These are phyloP conservation scores for Ammodytes dubius DNA, from an alignment of 2,113 vertebrate species.

Conservation along the genomic window DNA sequence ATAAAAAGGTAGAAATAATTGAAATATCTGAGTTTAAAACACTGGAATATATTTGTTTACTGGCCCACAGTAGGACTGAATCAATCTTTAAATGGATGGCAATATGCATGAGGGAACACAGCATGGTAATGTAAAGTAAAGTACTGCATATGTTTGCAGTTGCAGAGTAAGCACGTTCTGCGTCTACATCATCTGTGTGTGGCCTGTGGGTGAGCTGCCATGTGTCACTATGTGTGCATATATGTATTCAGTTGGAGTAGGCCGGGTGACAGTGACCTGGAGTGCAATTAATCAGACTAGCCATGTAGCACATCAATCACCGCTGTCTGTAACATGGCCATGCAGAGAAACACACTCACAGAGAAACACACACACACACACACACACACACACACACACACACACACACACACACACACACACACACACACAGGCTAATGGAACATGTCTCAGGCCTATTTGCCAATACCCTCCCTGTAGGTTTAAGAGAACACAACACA, in stretches of 20 bases:
- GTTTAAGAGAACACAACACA: slow-evolving; percentile 53
- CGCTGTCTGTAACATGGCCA: slow-evolving; percentile 43
- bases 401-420: background rate
- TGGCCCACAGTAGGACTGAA: background rate
- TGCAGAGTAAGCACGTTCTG: background rate
- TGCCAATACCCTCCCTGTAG: slow-evolving; percentile 45
- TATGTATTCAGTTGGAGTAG: slow-evolving; percentile 56
- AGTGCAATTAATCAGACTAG: slow-evolving; percentile 75
- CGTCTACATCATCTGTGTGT: background rate
- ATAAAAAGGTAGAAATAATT: background rate
- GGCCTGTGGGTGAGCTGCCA: slow-evolving; percentile 25
- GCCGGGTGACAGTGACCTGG: slow-evolving; percentile 48
- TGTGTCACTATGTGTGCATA: slow-evolving; percentile 20
- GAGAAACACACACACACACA: background rate
- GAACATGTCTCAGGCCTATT: slow-evolving; percentile 28
- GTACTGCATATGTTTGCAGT: background rate
- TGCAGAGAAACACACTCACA: slow-evolving; percentile 13
- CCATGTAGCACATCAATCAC: slow-evolving; percentile 74
- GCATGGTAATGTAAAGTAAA: background rate
- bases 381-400: background rate
- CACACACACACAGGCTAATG: slow-evolving; percentile 6
- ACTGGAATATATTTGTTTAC: background rate
- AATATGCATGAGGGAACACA: background rate
- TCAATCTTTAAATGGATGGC: background rate
- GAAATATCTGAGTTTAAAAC: background rate